Evolutionary conservation across 2,797 vertebrate species (phyloP).

Genomic region (Manis javanica): DNA sequence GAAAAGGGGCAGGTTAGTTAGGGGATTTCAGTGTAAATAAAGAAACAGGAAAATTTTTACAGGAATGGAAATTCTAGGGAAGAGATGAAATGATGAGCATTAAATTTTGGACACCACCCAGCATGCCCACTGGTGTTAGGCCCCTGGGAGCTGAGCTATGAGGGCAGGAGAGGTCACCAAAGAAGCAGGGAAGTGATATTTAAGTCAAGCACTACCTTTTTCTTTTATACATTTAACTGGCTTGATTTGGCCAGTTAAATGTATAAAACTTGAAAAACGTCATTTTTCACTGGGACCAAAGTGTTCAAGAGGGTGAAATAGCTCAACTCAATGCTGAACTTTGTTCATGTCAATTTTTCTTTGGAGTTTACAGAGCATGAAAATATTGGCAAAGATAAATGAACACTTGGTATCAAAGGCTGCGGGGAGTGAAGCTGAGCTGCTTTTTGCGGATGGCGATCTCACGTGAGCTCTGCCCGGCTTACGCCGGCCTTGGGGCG

Average conservation of each 20-base stretch:
- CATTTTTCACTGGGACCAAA: background rate
- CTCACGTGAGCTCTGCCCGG: background rate
- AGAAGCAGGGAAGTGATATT: background rate
- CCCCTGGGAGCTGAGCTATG: background rate
- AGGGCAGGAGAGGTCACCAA: background rate
- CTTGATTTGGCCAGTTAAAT: background rate
- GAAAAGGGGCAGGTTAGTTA: background rate
- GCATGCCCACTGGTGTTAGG: background rate
- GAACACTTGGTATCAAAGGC: background rate
- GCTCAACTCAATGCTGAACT: conserved; percentile 2
- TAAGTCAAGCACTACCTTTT: background rate
- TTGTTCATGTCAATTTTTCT: background rate
- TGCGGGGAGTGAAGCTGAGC: background rate
- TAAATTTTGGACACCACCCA: background rate
- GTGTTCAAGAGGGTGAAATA: background rate
- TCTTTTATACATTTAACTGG: background rate
- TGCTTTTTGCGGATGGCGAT: background rate
- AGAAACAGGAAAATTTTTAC: background rate
- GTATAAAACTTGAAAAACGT: background rate
- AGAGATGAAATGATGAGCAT: background rate
- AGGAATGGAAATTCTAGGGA: background rate
- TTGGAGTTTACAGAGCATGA: background rate
- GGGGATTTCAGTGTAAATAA: background rate
- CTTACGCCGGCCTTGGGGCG: background rate
- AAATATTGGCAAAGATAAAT: background rate